phyloP scores from a whole-genome alignment of 2,113 vertebrate species.

The Fregetta grallaria region DNA sequence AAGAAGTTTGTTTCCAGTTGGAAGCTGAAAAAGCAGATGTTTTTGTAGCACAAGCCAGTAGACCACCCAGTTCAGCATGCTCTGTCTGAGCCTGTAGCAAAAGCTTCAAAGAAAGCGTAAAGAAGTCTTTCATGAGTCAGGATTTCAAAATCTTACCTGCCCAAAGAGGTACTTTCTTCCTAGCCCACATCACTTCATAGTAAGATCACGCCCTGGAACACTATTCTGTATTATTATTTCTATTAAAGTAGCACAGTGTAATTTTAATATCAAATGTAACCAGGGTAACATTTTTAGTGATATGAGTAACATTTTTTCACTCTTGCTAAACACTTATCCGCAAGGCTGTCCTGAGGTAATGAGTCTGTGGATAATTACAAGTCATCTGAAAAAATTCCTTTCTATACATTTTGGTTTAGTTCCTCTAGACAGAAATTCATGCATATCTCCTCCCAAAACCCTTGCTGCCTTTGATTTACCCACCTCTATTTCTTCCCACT shows the following conservation, averaged over 20 bases:
- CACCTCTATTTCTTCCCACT: neutral
- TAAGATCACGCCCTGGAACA: neutral
- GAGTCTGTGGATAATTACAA: neutral
- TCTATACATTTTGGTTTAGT: neutral
- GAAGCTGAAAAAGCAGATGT: neutral
- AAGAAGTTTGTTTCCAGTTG: neutral
- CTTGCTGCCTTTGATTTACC: neutral
- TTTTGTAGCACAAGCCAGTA: neutral
- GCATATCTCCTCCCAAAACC: neutral
- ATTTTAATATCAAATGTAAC: neutral
- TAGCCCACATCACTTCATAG: neutral
- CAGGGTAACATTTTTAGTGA: neutral
- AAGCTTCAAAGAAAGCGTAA: neutral
- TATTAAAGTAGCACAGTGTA: neutral
- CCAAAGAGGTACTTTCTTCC: neutral
- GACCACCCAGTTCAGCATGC: neutral
- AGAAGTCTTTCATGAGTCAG: neutral
- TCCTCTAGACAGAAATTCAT: neutral
- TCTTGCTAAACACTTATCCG: neutral
- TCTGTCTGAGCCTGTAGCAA: neutral
- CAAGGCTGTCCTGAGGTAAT: neutral
- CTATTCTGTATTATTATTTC: neutral
- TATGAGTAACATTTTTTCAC: neutral
- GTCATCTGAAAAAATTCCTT: neutral
- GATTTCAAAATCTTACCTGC: neutral